Conservation (phyloP, 1,140 invertebrate genomes). For the Ceratina japonica region DNA sequence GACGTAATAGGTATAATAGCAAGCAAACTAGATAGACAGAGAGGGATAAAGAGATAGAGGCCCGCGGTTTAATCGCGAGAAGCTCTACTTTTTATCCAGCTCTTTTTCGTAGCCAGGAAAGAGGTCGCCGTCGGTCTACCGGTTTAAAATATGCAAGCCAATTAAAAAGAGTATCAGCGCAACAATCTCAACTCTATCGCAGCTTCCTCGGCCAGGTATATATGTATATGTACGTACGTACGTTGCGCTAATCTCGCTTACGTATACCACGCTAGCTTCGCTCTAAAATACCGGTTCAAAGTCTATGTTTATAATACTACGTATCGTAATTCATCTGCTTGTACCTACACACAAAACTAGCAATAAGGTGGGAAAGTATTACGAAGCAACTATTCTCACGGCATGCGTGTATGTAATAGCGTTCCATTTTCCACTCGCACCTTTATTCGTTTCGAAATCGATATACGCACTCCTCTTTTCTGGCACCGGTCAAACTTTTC, state of each 20-base stretch:
- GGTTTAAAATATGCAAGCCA: not conserved
- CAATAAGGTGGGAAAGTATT: not conserved
- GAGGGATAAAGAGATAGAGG: constrained; percentile 34
- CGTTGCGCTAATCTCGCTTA: not conserved
- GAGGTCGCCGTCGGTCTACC: not conserved
- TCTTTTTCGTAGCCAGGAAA: constrained; percentile 20
- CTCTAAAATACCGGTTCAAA: constrained; percentile 10
- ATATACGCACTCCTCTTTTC: constrained; percentile 17
- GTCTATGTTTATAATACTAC: too few species aligned
- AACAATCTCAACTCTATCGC: constrained; percentile 20
- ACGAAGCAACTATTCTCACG: constrained; percentile 11
- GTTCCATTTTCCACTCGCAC: too few species aligned
- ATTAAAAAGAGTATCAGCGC: constrained; percentile 13
- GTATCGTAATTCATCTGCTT: not conserved
- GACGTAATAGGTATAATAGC: constrained; percentile 71
- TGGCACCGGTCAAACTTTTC: not conserved
- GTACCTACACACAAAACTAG: constrained; percentile 1
- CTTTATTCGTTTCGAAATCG: not conserved
- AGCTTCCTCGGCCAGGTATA: constrained; percentile 7
- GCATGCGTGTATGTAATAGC: not conserved
- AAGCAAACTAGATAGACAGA: constrained; percentile 76
- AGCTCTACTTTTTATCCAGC: constrained; percentile 26
- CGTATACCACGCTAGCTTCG: not conserved
- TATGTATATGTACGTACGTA: not conserved
- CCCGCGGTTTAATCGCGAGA: constrained; percentile 34